These are phyloP conservation scores for Apocheima hispidaria DNA, from an alignment of 2,888 invertebrate species.

Conservation along the genomic window DNA sequence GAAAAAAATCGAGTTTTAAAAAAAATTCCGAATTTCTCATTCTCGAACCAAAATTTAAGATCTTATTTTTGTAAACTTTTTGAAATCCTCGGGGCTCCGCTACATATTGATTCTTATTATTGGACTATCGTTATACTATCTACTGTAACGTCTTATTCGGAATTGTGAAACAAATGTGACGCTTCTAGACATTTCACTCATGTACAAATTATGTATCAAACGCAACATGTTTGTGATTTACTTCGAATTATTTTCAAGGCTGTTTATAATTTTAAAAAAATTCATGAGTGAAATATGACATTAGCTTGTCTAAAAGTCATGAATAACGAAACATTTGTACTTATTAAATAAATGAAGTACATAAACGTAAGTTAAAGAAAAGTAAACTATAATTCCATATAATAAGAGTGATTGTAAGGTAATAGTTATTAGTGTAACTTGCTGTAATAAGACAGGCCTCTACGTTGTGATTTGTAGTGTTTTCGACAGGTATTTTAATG, in stretches of 20 bases:
- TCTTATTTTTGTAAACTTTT: constrained; percentile 73
- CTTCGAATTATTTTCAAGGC: constrained; percentile 20
- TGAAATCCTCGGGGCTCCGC: constrained; percentile 45
- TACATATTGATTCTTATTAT: constrained; percentile 29
- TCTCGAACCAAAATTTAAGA: constrained; percentile 81
- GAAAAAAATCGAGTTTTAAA: constrained; percentile 71
- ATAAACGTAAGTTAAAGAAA: constrained; percentile 75
- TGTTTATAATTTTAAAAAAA: constrained; percentile 12
- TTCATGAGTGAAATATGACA: constrained; percentile 52
- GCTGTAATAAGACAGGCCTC: constrained; percentile 69
- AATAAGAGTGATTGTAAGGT: constrained; percentile 76
- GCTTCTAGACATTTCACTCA: constrained; percentile 46
- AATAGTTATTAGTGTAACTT: constrained; percentile 70
- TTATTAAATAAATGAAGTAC: constrained; percentile 77
- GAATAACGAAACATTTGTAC: constrained; percentile 64
- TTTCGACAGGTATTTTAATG: constrained; percentile 75
- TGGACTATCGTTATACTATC: constrained; percentile 42
- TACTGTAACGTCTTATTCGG: constrained; percentile 38
- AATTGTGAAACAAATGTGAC: constrained; percentile 6
- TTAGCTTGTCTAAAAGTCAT: constrained; percentile 48
- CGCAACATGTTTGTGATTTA: constrained; percentile 15
- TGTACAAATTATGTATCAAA: constrained; percentile 27
- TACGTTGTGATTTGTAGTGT: constrained; percentile 80
- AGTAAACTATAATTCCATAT: constrained; percentile 78
- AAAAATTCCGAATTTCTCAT: constrained; percentile 80